A percentile compares a stretch with the other conserved stretches of the same genome.
Conservation (phyloP, 2,888 invertebrate genomes). For the Abscondita cerata region DNA sequence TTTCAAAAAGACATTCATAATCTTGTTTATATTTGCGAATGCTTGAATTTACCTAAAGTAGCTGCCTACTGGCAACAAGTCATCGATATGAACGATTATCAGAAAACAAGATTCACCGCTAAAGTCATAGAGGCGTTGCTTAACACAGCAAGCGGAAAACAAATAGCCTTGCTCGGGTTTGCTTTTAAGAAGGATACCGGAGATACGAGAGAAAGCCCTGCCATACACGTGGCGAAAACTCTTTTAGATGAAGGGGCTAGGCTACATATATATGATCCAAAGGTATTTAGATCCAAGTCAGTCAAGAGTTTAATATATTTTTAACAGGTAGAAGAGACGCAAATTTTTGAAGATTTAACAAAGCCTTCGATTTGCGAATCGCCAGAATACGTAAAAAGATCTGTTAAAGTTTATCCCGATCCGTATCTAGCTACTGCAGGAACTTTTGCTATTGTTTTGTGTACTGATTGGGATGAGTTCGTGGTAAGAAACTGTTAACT, state of each 20-base stretch:
- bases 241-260: conserved; percentile 95
- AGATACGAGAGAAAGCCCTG: conserved; percentile 97
- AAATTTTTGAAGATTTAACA: conserved; percentile 82
- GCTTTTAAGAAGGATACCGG: conserved; percentile 99
- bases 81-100: conserved; percentile 95
- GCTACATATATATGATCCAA: conserved; percentile 95
- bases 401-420: conserved; percentile 80
- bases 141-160: conserved; percentile 96
- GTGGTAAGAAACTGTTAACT: too few relatives aligned
- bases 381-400: conserved; percentile 70
- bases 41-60: conserved; percentile 93
- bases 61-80: conserved; percentile 99
- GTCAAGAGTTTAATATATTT: conserved; percentile 19
- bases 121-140: conserved; percentile 89
- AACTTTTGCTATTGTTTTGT: conserved; percentile 93
- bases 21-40: conserved; percentile 96
- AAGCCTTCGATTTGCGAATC: conserved; percentile 75
- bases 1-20: conserved; percentile 99
- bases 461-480: conserved; percentile 99
- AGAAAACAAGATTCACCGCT: conserved; percentile 90
- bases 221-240: conserved; percentile 92
- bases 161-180: conserved; percentile 94
- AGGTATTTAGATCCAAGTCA: conserved; percentile 65
- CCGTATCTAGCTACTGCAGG: conserved; percentile 89
- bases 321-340: conserved; percentile 73